Evolutionary conservation across 2,888 invertebrate genomes (phyloP).

Genomic region (Lordiphosa andalusiaca): DNA sequence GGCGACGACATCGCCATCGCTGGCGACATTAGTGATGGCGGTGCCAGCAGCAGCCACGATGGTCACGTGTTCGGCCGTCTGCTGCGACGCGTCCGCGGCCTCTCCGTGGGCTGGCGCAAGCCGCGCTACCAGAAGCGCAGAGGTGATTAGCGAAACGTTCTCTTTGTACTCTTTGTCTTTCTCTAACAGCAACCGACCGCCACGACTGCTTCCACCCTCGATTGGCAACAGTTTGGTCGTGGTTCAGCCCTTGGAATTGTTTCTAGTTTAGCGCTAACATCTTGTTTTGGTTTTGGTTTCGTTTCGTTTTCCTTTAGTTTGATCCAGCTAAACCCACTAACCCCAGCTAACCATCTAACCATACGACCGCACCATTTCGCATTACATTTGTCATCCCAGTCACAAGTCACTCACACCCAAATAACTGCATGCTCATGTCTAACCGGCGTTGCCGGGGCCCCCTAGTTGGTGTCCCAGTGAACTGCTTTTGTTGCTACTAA

Average conservation of each 20-base stretch:
- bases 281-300: slow-evolving; percentile 30
- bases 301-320: slow-evolving; percentile 27
- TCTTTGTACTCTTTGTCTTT: slow-evolving; percentile 42
- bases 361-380: slow-evolving; percentile 62
- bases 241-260: slow-evolving; percentile 38
- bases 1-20: slow-evolving; percentile 69
- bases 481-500: slow-evolving; percentile 36
- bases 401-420: slow-evolving; percentile 33
- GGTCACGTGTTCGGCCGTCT: slow-evolving; percentile 77
- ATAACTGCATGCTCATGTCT: slow-evolving; percentile 31
- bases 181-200: slow-evolving; percentile 55
- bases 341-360: slow-evolving; percentile 37
- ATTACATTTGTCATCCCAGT: slow-evolving; percentile 35
- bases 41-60: slow-evolving; percentile 75
- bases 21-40: slow-evolving; percentile 75
- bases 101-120: slow-evolving; percentile 80
- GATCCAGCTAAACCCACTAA: slow-evolving; percentile 27
- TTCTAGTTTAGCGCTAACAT: slow-evolving; percentile 63
- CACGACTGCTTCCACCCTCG: slow-evolving; percentile 35
- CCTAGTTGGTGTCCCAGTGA: slow-evolving; percentile 1
- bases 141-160: slow-evolving; percentile 76
- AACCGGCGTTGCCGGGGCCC: slow-evolving; percentile 5
- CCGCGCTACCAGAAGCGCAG: slow-evolving; percentile 79
- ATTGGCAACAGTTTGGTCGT: slow-evolving; percentile 42
- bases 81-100: slow-evolving; percentile 78